Evolutionary conservation across 2,797 vertebrate genomes (phyloP).

Genomic region (Lithobates pipiens): DNA sequence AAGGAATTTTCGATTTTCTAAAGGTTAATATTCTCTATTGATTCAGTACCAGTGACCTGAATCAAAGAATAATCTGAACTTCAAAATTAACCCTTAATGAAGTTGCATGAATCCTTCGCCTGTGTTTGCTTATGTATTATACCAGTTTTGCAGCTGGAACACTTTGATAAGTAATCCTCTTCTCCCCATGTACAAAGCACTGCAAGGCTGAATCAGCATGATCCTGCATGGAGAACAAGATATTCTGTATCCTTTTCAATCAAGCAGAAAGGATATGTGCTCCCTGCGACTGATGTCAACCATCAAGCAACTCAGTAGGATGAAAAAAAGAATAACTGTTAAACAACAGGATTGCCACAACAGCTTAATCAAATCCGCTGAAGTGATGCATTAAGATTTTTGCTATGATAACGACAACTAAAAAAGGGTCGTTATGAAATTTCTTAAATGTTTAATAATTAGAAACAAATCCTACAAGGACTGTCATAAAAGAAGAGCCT

Average conservation of each 20-base stretch:
- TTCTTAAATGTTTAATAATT: slow-evolving; percentile 12
- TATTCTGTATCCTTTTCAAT: slow-evolving; percentile 58
- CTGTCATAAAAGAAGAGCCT: not conserved
- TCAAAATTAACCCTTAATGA: slow-evolving; percentile 45
- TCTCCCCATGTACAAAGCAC: slow-evolving; percentile 58
- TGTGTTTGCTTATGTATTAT: slow-evolving; percentile 51
- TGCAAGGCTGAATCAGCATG: slow-evolving; percentile 60
- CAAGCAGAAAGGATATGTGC: slow-evolving; percentile 57
- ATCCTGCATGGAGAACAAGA: slow-evolving; percentile 53
- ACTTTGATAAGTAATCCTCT: slow-evolving; percentile 60
- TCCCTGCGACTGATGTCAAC: slow-evolving; percentile 54
- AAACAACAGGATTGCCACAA: slow-evolving; percentile 49
- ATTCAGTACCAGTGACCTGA: slow-evolving; percentile 44
- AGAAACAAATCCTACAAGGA: not conserved
- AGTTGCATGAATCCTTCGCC: slow-evolving; percentile 28
- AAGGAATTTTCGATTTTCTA: slow-evolving; percentile 19
- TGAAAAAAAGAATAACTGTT: slow-evolving; percentile 45
- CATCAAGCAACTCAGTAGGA: slow-evolving; percentile 53
- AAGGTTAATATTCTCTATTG: slow-evolving; percentile 21
- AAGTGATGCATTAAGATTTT: slow-evolving; percentile 42
- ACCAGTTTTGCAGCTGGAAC: slow-evolving; percentile 53
- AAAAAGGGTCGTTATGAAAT: not conserved
- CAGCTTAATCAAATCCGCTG: slow-evolving; percentile 36
- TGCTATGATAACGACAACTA: slow-evolving; percentile 15
- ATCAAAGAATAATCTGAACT: slow-evolving; percentile 26